Evolutionary conservation across 1,140 invertebrate species (phyloP).

Genomic region (Tetranychus cinnabarinus): DNA sequence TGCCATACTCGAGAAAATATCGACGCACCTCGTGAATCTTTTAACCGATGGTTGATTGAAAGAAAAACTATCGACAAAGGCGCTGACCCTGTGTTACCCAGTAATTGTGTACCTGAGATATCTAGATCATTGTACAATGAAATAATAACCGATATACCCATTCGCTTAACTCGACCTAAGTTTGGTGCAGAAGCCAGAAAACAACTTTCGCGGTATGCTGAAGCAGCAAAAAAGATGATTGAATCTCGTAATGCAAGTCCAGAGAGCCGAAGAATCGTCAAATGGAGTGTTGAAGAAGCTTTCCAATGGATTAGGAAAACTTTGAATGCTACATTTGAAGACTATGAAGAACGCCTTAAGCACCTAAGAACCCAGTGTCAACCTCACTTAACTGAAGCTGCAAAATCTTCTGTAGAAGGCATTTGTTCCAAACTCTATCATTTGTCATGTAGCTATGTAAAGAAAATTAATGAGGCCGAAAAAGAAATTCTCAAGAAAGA

Average conservation of each 20-base stretch:
- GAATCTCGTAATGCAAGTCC: slow-evolving; percentile 46
- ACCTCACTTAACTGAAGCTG: slow-evolving; percentile 75
- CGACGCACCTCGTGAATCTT: slow-evolving; percentile 82
- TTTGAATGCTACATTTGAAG: slow-evolving; percentile 83
- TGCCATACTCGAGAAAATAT: slow-evolving; percentile 81
- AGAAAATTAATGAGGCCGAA: slow-evolving; percentile 69
- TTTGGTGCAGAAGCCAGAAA: slow-evolving; percentile 88
- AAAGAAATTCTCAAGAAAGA: slow-evolving; percentile 59
- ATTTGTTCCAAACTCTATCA: slow-evolving; percentile 87
- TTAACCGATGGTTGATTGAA: slow-evolving; percentile 88
- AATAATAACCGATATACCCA: slow-evolving; percentile 95
- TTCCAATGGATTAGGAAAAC: slow-evolving; percentile 83
- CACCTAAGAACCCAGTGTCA: slow-evolving; percentile 65
- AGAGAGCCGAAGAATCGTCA: slow-evolving; percentile 83
- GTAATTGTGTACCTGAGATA: slow-evolving; percentile 70
- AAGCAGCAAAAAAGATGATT: slow-evolving; percentile 89
- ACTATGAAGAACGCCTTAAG: slow-evolving; percentile 30
- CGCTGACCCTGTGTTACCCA: slow-evolving; percentile 60
- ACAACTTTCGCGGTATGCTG: slow-evolving; percentile 76
- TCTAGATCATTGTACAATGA: slow-evolving; percentile 85
- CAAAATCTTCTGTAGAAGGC: slow-evolving; percentile 76
- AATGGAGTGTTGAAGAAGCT: slow-evolving; percentile 94
- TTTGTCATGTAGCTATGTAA: slow-evolving; percentile 66
- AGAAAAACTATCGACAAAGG: slow-evolving; percentile 61
- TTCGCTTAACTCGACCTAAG: slow-evolving; percentile 78